Percentiles rank a stretch among this genome's conserved stretches.
Conservation (phyloP, 1,140 invertebrate genomes). For the Pogonomyrmex californicus region DNA sequence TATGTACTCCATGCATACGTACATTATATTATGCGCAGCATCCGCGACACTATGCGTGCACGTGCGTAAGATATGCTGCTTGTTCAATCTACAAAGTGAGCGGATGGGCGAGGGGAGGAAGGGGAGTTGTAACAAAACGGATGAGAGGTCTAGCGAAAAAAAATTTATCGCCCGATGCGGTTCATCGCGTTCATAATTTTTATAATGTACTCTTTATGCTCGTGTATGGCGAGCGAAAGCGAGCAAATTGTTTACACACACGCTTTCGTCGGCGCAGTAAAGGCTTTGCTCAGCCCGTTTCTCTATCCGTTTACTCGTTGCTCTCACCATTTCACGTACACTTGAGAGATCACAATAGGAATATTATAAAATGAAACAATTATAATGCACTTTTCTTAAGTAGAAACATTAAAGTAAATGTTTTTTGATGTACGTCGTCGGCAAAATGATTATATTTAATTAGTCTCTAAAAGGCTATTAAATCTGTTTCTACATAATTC, state of each 20-base stretch:
- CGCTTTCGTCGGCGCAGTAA: slow-evolving; percentile 38
- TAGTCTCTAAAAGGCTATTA: neutral
- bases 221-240: slow-evolving; percentile 24
- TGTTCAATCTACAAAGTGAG: neutral
- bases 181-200: slow-evolving; percentile 39
- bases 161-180: slow-evolving; percentile 63
- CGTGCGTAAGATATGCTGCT: slow-evolving; percentile 24
- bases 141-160: neutral
- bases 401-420: neutral
- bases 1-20: neutral
- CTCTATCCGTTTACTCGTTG: slow-evolving; percentile 11
- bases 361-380: slow-evolving; percentile 23
- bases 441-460: neutral
- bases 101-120: neutral
- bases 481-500: neutral
- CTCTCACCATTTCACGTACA: neutral
- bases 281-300: slow-evolving; percentile 4
- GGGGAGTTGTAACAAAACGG: no score
- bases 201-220: slow-evolving; percentile 58
- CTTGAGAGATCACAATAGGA: neutral
- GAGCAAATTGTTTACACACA: slow-evolving; percentile 68
- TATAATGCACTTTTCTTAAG: neutral
- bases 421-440: neutral
- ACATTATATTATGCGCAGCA: slow-evolving; percentile 43
- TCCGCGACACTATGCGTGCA: slow-evolving; percentile 3